Percentiles rank a stretch among this genome's conserved stretches.
These are phyloP conservation scores for Drosophila nigromelanica DNA, from an alignment of 1,140 invertebrate species.

Conservation along the genomic window DNA sequence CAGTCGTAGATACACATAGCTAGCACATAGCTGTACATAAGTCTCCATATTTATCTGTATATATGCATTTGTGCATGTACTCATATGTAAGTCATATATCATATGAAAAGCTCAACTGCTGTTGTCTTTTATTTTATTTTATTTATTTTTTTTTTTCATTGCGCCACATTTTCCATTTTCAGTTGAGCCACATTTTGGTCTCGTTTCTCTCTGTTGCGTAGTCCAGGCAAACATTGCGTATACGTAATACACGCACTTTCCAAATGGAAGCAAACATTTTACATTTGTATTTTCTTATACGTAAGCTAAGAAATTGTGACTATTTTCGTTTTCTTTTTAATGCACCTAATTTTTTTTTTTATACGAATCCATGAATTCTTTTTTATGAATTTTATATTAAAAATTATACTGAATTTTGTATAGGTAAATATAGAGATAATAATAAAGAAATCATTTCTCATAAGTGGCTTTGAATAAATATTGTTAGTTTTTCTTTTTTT, in stretches of 20 bases:
- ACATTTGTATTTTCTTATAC: background rate
- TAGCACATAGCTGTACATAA: slow-evolving; percentile 22
- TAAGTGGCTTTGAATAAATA: too few relatives aligned
- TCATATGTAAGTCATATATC: slow-evolving; percentile 40
- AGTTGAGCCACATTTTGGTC: slow-evolving; percentile 3
- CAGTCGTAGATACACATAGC: slow-evolving; percentile 14
- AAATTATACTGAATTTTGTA: too few relatives aligned
- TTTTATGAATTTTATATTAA: too few relatives aligned
- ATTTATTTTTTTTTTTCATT: slow-evolving; percentile 5
- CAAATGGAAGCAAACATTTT: background rate
- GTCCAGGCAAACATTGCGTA: slow-evolving; percentile 6
- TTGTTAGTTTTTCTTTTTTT: too few relatives aligned
- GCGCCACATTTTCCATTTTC: slow-evolving; percentile 9
- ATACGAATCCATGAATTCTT: too few relatives aligned
- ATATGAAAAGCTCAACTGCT: slow-evolving; percentile 28
- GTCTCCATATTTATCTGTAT: slow-evolving; percentile 6
- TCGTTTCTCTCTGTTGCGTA: background rate
- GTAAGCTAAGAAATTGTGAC: too few relatives aligned
- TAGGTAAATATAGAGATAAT: too few relatives aligned
- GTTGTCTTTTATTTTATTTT: background rate
- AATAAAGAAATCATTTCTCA: too few relatives aligned
- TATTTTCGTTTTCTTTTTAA: too few relatives aligned
- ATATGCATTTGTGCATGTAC: slow-evolving; percentile 1
- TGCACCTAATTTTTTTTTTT: too few relatives aligned
- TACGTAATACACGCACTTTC: slow-evolving; percentile 10